Evolutionary conservation across 2,888 invertebrate species (phyloP), one percentile per base, ranked within the genome.

Genomic region (Apoda limacodes): DNA sequence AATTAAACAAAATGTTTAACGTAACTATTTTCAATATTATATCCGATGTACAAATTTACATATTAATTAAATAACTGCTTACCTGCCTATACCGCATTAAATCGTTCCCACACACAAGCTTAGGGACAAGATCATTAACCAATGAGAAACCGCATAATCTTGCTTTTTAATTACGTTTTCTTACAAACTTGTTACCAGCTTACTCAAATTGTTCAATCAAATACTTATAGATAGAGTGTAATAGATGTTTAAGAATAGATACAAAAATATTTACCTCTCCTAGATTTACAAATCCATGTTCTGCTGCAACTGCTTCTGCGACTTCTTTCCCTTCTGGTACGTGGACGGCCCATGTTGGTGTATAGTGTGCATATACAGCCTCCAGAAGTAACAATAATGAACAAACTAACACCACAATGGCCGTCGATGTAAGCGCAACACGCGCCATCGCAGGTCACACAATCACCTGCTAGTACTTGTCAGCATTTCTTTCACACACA

Each of bases 301-400:
- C 90, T 43, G 60, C 66, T 34, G 95, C 94, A 24, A 95, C 88
- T 22, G 82, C 76, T 53, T 89, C 86, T 22, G 92, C 94, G 32
- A 85, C 82, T 22, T 82, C 72, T 45, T 83, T 84, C 32, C 87
- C 87, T 38, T 85, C 88, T 12, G 87, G 86, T 55, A 94, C 87
- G 59, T 92, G 89, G 35, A 93, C 89, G 39, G 93, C 94, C 92
- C 92, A 93, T 68, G 92, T 90, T 65, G 90, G 88, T 42, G 90
- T 89, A 65, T 85, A 93, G 59, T 88, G 87, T 30, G 68, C 65
- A 23, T 48, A 46, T 34, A 60, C 60, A 34, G 52, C 50, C 40
- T 61, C 61, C 50, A 63, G 38, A 45, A 59, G 39, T 33, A 50
- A 52, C 49, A 65, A 36, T 48, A 62, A 46, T 45, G 52, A 54